Conservation (phyloP, 2,888 invertebrate genomes). For the Cryptophagus acutangulus region DNA sequence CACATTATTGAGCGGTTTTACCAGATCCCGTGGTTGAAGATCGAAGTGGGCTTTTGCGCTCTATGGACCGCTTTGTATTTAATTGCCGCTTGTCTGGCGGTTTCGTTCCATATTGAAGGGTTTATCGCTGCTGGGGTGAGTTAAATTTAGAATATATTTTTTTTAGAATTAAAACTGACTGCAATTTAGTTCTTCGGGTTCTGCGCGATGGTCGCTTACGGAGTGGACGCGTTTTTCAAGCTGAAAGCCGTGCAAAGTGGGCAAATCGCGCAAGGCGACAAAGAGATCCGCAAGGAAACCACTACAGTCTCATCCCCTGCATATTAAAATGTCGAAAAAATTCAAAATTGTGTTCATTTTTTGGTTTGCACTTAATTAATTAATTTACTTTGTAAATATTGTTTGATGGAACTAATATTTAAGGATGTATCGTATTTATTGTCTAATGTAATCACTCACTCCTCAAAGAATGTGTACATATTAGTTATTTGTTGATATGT, state of each 20-base stretch:
- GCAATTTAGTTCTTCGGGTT: conserved; percentile 76
- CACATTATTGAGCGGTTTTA: conserved; percentile 81
- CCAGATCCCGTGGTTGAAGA: conserved; percentile 80
- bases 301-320: conserved; percentile 51
- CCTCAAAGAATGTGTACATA: too few species aligned
- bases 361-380: too few species aligned
- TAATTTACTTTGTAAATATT: too few species aligned
- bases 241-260: conserved; percentile 63
- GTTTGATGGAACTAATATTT: too few species aligned
- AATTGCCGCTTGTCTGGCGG: conserved; percentile 67
- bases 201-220: conserved; percentile 73
- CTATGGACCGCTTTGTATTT: conserved; percentile 72
- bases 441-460: too few species aligned
- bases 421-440: too few species aligned
- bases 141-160: conserved; percentile 23
- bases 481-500: too few species aligned
- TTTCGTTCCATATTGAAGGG: conserved; percentile 56
- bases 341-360: too few species aligned
- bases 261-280: conserved; percentile 68
- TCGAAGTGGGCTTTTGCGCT: conserved; percentile 72
- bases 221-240: conserved; percentile 74
- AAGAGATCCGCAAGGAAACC: conserved; percentile 61
- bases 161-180: conserved; percentile 2
- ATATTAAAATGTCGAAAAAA: too few species aligned
- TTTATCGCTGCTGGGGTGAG: conserved; percentile 72